phyloP scores from a whole-genome alignment of 2,113 vertebrate species.

The Stictonetta naevosa region DNA sequence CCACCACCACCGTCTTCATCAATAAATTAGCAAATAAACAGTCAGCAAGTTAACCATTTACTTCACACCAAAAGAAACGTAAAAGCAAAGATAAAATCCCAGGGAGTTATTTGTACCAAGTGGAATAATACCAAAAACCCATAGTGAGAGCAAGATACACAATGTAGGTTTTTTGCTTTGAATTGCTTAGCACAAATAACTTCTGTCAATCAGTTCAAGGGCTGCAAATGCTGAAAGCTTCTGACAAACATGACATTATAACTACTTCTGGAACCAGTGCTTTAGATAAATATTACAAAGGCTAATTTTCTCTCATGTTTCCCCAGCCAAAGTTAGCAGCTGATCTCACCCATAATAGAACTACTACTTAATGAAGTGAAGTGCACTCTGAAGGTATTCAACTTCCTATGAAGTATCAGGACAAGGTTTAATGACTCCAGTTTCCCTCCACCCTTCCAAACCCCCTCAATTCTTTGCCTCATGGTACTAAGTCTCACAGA shows the following conservation, averaged over 20 bases:
- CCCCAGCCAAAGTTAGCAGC: background rate
- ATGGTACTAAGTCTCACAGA: background rate
- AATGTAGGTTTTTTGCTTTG: background rate
- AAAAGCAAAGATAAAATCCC: background rate
- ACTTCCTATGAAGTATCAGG: background rate
- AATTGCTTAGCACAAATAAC: background rate
- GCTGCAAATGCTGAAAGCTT: background rate
- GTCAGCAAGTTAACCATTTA: background rate
- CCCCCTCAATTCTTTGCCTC: background rate
- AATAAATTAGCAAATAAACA: background rate
- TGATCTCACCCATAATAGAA: background rate
- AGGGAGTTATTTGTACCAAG: background rate
- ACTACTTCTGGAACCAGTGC: background rate
- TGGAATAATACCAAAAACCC: background rate
- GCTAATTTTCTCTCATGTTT: conserved; percentile 14
- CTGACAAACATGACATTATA: background rate
- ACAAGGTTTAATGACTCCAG: background rate
- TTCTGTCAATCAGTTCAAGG: background rate
- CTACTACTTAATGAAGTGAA: background rate
- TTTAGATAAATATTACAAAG: background rate
- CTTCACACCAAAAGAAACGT: background rate
- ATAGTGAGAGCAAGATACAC: background rate
- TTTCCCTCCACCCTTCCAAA: background rate
- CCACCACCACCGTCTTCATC: background rate
- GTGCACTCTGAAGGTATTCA: background rate